These are phyloP conservation scores for Lepilemur septentrionalis DNA, from an alignment of 2,797 vertebrate species.

Conservation along the genomic window DNA sequence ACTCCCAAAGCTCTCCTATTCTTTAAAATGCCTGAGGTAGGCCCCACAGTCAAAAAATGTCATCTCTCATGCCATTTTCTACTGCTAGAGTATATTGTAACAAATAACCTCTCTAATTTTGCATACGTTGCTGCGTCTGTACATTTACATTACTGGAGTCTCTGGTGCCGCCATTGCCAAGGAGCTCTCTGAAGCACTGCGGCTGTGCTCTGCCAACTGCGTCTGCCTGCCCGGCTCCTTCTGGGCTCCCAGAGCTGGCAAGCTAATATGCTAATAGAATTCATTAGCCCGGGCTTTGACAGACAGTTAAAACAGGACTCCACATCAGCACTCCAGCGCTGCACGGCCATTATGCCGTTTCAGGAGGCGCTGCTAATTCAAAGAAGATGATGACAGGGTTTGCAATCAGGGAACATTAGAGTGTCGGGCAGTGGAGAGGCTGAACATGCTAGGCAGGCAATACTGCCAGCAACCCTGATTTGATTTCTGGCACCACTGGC, in stretches of 20 bases:
- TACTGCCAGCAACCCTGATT: slow-evolving; percentile 82
- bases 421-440: slow-evolving; percentile 69
- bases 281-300: slow-evolving; percentile 79
- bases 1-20: slow-evolving; percentile 54
- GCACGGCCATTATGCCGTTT: slow-evolving; percentile 68
- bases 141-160: slow-evolving; percentile 1
- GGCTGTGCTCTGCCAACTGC: slow-evolving; percentile 59
- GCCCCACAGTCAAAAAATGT: slow-evolving; percentile 67
- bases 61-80: slow-evolving; percentile 54
- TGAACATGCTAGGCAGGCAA: slow-evolving; percentile 63
- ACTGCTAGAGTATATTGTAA: background rate
- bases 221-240: slow-evolving; percentile 69
- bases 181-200: background rate
- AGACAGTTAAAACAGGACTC: slow-evolving; percentile 61
- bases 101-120: slow-evolving; percentile 48
- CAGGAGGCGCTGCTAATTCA: slow-evolving; percentile 79
- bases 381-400: slow-evolving; percentile 81
- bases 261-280: slow-evolving; percentile 78
- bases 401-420: slow-evolving; percentile 84
- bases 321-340: slow-evolving; percentile 4
- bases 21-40: slow-evolving; percentile 70
- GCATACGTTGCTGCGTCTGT: background rate
- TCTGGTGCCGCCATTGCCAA: slow-evolving; percentile 34
- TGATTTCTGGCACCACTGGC: slow-evolving; percentile 81
- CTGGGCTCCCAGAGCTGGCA: slow-evolving; percentile 75